phyloP scores from a whole-genome alignment of 2,797 vertebrate species.

The Ctenosaura bakeri region DNA sequence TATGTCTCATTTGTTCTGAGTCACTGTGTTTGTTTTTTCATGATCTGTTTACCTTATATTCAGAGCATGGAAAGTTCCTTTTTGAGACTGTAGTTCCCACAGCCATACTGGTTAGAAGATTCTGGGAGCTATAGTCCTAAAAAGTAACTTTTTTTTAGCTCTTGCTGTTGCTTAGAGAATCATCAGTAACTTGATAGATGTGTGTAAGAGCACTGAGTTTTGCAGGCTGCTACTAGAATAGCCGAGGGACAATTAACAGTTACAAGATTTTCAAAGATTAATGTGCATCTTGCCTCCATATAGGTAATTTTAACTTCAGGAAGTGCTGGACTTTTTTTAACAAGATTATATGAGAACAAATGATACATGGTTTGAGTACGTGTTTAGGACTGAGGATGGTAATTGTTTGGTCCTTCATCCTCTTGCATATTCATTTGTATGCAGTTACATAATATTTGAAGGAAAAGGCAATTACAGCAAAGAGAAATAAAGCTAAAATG shows the following conservation, averaged over 20 bases:
- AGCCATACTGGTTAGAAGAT: too few species aligned
- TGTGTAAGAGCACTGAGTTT: neutral
- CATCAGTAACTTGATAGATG: neutral
- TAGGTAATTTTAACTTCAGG: too few species aligned
- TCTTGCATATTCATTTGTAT: neutral
- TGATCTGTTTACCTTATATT: conserved; percentile 27
- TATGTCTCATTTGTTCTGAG: neutral
- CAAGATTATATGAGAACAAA: neutral
- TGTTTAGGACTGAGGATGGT: neutral
- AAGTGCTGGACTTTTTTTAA: neutral
- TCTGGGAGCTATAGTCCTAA: too few species aligned
- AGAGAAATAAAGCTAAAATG: neutral
- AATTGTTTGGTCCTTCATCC: neutral
- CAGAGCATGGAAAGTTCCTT: conserved; percentile 1
- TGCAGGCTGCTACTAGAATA: neutral
- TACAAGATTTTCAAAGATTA: neutral
- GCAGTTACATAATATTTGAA: neutral
- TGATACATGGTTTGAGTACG: neutral
- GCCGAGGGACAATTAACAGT: neutral
- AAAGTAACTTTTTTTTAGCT: too few species aligned
- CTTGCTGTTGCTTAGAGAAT: neutral
- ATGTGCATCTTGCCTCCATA: too few species aligned
- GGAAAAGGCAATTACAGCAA: too few species aligned
- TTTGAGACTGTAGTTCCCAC: too few species aligned
- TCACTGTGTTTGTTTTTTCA: neutral